Conservation (phyloP, 1,140 invertebrate genomes). For the Polypedilum pembai region DNA sequence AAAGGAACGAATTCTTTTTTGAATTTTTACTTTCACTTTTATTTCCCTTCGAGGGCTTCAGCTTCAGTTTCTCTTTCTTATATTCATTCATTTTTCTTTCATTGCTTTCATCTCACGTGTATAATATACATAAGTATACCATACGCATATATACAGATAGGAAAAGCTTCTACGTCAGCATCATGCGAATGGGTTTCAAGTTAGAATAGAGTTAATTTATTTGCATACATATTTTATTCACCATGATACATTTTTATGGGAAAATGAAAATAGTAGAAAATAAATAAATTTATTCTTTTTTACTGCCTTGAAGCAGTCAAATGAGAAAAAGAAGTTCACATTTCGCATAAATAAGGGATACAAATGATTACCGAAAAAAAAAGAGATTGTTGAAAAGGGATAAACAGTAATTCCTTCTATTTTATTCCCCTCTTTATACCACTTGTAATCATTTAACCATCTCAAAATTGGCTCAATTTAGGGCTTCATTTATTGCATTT, state of each 20-base stretch:
- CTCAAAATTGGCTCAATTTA: neutral
- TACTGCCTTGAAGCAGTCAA: neutral
- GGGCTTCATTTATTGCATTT: neutral
- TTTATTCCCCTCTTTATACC: too few species aligned
- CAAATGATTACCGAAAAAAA: too few species aligned
- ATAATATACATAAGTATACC: conserved; percentile 5
- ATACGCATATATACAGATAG: neutral
- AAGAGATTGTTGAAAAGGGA: too few species aligned
- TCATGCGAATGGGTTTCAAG: neutral
- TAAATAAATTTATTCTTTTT: neutral
- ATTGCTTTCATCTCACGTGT: conserved; percentile 10
- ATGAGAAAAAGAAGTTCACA: neutral
- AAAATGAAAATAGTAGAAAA: neutral
- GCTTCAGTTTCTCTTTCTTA: too few species aligned
- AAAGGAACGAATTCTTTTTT: too few species aligned
- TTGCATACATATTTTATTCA: conserved; percentile 8
- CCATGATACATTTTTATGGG: neutral
- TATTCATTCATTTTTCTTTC: too few species aligned
- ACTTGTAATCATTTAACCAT: too few species aligned
- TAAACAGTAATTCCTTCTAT: too few species aligned
- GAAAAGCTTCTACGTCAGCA: neutral
- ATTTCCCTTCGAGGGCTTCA: too few species aligned
- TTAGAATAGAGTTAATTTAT: neutral
- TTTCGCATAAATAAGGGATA: too few species aligned
- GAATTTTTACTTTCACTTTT: too few species aligned